These are phyloP conservation scores for Dermatophagoides farinae DNA, from an alignment of 1,140 invertebrate genomes.

Conservation along the genomic window DNA sequence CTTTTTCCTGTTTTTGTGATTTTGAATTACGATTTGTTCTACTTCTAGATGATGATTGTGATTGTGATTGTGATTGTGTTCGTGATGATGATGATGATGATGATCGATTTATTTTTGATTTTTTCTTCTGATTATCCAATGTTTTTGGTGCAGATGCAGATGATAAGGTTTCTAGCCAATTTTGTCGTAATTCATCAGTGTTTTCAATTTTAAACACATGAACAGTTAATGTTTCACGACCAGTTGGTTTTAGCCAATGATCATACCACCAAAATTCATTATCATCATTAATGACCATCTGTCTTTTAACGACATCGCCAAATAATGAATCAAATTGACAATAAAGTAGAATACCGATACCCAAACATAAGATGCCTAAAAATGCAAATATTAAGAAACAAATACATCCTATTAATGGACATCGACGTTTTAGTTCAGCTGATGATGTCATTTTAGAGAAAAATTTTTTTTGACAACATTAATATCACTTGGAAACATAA, in stretches of 20 bases:
- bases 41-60: too few species aligned
- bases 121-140: too few species aligned
- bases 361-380: neutral
- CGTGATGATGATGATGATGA: too few species aligned
- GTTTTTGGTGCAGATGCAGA: too few species aligned
- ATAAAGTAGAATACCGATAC: neutral
- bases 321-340: neutral
- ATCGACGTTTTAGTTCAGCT: neutral
- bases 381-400: neutral
- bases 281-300: neutral
- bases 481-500: too few species aligned
- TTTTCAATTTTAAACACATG: slow-evolving; percentile 3
- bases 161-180: too few species aligned
- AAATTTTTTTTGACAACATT: too few species aligned
- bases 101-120: too few species aligned
- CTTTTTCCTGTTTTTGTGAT: too few species aligned
- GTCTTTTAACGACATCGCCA: neutral
- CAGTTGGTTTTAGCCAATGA: neutral
- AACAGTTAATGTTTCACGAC: neutral
- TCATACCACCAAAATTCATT: neutral
- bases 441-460: too few species aligned
- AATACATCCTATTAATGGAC: neutral
- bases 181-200: neutral
- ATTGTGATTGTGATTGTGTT: too few species aligned
- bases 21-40: too few species aligned